phyloP scores from a whole-genome alignment of 2,113 vertebrate species.

The Carlito syrichta region DNA sequence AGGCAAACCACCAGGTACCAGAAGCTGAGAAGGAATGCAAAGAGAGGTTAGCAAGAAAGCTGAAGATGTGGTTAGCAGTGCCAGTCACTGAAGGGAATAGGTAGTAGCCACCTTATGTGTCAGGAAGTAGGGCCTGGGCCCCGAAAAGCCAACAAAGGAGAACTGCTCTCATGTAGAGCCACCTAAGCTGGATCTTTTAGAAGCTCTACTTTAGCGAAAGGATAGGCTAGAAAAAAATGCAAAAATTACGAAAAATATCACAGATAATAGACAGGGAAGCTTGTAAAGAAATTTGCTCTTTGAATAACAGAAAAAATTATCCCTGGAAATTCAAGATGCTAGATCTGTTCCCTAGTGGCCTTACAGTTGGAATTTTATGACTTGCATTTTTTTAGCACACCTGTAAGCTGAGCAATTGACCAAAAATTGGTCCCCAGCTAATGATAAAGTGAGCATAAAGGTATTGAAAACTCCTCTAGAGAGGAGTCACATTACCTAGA shows the following conservation, averaged over 20 bases:
- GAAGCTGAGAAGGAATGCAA: not conserved
- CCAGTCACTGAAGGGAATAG: not conserved
- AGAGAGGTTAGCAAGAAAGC: not conserved
- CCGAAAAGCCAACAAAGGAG: not conserved
- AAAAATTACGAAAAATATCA: not conserved
- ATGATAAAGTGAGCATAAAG: not conserved
- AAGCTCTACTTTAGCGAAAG: not conserved
- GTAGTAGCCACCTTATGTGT: too few relatives aligned
- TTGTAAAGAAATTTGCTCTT: not conserved
- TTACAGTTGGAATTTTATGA: not conserved
- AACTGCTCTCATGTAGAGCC: fast-evolving
- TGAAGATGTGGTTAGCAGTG: not conserved
- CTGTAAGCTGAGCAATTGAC: not conserved
- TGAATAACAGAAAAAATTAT: not conserved
- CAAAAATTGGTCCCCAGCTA: not conserved
- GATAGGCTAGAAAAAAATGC: not conserved
- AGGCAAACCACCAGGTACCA: not conserved
- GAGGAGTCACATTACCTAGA: not conserved
- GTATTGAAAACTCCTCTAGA: not conserved
- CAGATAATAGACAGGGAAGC: not conserved
- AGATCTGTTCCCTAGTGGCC: not conserved
- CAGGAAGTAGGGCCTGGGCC: not conserved
- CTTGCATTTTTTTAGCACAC: not conserved
- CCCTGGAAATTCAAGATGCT: not conserved
- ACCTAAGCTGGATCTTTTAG: not conserved